Base-by-base conservation (phyloP, 2,797 vertebrate genomes). In the Diceros bicornis region DNA sequence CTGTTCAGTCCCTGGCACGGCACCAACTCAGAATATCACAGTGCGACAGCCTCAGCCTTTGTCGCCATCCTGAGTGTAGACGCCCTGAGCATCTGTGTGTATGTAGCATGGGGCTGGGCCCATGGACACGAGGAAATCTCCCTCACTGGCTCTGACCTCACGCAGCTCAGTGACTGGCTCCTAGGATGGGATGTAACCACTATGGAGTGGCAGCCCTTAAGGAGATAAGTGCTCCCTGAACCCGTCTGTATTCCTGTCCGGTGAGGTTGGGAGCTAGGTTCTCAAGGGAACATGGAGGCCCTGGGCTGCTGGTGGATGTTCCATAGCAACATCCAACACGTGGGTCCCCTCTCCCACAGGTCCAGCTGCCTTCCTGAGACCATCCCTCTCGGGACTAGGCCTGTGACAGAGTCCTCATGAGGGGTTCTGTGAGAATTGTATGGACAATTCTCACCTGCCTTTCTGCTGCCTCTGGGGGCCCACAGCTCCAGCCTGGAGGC, bases 11-110 rank as follows among this genome's bases (percentile, higher is more conserved):
- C 68, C 55, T 77, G 83, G 82, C 72, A 9, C 20, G 21, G 41
- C 34, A 34, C 78, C 61, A 72, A 27, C 74, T 92, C 44, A 13
- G 27, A 74, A 37, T 16, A 37, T 72, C 77, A 59, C 7, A 27
- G 29, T 3, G 4, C 1, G 6, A n/a, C 14, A 2, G 29, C 79
- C 16, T 0, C 16, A 71, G 17, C 83, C 4, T 0, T 71, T 64
- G 50, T 81, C 85, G 82, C 59, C 69, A 21, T 69, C 37, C 72
- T 34, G 68, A 90, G 32, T 75, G 55, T 2, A 41, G 23, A 47
- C 20, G 18, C 27, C 68, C 50, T 47, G 34, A 77, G 87, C 14
- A 17, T 34, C 37, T 83, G 68, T 29, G 34, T 74, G 44, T 57
- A 7, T 74, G 44, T 57, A 7, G 34, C 0, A 7, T 1, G 3